phyloP scores from a whole-genome alignment of 2,797 vertebrate genomes.

The Staurois parvus region DNA sequence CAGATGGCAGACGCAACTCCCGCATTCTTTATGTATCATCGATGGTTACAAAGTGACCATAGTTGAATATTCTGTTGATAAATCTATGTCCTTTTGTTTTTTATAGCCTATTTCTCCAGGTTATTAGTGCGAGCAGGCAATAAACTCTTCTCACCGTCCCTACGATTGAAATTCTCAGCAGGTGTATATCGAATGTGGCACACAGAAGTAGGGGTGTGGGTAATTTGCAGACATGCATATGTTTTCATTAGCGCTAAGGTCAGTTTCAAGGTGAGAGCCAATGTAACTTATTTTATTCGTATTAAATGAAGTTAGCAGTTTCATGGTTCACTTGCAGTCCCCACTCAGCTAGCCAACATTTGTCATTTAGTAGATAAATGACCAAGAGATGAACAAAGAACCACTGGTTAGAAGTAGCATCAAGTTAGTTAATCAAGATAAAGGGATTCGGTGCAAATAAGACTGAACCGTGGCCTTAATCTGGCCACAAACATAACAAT shows the following conservation, averaged over 20 bases:
- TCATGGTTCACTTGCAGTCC: slow-evolving; percentile 29
- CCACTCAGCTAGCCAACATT: slow-evolving; percentile 9
- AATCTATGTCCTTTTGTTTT: slow-evolving; percentile 3
- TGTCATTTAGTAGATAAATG: slow-evolving; percentile 6
- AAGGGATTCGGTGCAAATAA: no score
- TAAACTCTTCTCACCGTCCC: background rate
- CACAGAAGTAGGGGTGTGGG: background rate
- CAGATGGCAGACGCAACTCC: background rate
- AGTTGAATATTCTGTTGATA: background rate
- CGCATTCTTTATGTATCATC: background rate
- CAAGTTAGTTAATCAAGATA: background rate
- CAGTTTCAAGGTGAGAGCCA: slow-evolving; percentile 28
- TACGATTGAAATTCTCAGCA: slow-evolving; percentile 41
- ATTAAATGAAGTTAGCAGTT: slow-evolving; percentile 25
- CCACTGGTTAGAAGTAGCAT: background rate
- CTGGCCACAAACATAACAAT: no score
- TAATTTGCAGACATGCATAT: slow-evolving; percentile 46
- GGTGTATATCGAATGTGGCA: slow-evolving; percentile 14
- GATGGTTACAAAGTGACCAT: background rate
- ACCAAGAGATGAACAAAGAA: background rate
- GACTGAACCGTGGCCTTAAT: no score
- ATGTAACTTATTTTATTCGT: slow-evolving; percentile 36
- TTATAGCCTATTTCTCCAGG: background rate
- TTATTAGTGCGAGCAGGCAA: background rate
- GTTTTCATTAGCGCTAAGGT: slow-evolving; percentile 49